Evolutionary conservation across 2,888 invertebrate genomes (phyloP), one percentile per base, ranked within the genome.

Genomic region (Tinea semifulvella): DNA sequence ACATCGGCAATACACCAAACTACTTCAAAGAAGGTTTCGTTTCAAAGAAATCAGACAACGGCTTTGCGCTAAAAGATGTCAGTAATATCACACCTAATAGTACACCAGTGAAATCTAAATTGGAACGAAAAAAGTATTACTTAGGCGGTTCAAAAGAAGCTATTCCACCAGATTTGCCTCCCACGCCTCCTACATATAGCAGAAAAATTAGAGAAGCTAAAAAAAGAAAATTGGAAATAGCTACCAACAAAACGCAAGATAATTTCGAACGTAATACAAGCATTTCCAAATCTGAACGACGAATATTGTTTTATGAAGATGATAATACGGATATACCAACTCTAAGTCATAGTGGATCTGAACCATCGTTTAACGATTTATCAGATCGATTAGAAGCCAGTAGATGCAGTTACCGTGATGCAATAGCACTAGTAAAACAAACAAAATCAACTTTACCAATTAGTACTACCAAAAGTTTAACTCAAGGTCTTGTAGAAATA

Each of bases 31-130:
- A 85, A 51, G 84, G 85, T 2, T 85, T 84, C 17, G 54, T 70
- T 2, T 84, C 84, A 47, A 85, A 85, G 60, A 60, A 63, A 10
- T 47, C 55, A 5, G 58, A 73, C 17, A 84, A 83, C 51, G 75
- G 64, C 1, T 54, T 68, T 44, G 79, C 77, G 7, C 63, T 86
- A 0, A 80, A 85, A 61, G 86, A 86, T 57, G 84, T 86, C 6
- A 86, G 86, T 55, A 86, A 86, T 54, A 72, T 85, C n/a, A 85
- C 85, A 2, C 85, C 85, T 1, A 84, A 68, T 13, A 60, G 57
- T 0, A 79, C 76, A 1, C 75, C 81, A 3, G 61, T 66, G 0
- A 68, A 68, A 43, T 19, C 43, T 3, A 43, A 31, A 19, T 18
- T 63, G 35, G 76, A 76, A 6, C 66, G 68, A 39, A 61, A 63